phyloP scores from a whole-genome alignment of 2,797 vertebrate species.

The Neomorphus geoffroyi region DNA sequence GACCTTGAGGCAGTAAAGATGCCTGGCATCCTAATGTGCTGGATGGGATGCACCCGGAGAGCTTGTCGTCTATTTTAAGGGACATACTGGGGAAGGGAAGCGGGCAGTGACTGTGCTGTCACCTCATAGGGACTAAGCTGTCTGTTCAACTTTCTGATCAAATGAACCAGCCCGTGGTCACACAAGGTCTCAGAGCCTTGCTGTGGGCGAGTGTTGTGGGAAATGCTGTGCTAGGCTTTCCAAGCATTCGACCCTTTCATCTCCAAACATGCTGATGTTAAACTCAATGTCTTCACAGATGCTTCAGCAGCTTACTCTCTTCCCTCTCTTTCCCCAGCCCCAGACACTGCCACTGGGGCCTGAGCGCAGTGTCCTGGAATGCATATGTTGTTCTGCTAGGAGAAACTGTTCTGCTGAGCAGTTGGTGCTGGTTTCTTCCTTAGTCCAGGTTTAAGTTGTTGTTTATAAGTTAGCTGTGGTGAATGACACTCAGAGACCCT shows the following conservation, averaged over 20 bases:
- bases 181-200: not conserved
- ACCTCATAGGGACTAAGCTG: not conserved
- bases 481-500: not conserved
- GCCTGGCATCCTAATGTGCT: not conserved
- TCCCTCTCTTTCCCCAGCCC: not conserved
- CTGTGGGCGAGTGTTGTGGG: not conserved
- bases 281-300: not conserved
- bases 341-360: not conserved
- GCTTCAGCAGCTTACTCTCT: not conserved
- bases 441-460: not conserved
- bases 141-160: not conserved
- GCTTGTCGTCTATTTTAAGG: not conserved
- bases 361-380: not conserved
- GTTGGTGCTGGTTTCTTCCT: not conserved
- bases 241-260: not conserved
- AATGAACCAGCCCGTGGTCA: not conserved
- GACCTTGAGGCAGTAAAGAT: not conserved
- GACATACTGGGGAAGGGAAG: not conserved
- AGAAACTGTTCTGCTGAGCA: not conserved
- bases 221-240: not conserved
- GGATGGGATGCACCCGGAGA: not conserved
- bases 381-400: not conserved
- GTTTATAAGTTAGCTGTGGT: not conserved
- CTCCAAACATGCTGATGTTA: not conserved
- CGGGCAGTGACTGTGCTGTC: not conserved